Conservation (phyloP, 2,797 vertebrate species). For the Dicrostonyx torquatus region DNA sequence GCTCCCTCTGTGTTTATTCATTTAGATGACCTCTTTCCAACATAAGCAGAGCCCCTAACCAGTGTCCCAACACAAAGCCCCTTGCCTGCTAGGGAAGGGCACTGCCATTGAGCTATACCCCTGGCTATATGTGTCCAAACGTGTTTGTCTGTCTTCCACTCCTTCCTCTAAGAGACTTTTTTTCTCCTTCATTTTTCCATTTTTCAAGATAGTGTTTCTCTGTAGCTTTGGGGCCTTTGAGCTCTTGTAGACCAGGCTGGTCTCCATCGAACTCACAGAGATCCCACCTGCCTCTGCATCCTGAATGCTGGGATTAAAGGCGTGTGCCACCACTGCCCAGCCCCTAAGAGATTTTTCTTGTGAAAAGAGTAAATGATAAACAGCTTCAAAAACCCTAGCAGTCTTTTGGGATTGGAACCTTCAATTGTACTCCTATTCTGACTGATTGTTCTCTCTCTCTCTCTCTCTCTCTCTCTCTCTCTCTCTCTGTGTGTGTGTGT, state of each 20-base stretch:
- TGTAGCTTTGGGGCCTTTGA: no score
- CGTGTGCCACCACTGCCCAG: fast-evolving
- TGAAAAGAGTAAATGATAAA: neutral
- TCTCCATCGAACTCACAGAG: no score
- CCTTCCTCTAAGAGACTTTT: neutral
- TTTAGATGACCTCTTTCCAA: neutral
- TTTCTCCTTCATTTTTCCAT: neutral
- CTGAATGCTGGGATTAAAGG: no score
- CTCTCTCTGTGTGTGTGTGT: neutral
- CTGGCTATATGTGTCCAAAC: neutral
- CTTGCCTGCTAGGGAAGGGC: fast-evolving
- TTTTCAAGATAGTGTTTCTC: no score
- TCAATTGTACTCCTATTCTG: neutral
- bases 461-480: no score
- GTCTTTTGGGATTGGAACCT: neutral
- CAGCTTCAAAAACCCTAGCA: neutral
- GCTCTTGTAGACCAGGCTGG: no score
- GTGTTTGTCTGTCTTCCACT: neutral
- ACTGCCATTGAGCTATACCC: no score
- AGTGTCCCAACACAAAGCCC: neutral
- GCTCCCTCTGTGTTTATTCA: neutral
- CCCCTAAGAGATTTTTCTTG: neutral
- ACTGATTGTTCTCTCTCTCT: neutral
- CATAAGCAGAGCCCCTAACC: neutral
- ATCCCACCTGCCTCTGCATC: no score